Base-by-base conservation (phyloP, 2,888 invertebrate genomes). In the Ernsta delagoae region DNA sequence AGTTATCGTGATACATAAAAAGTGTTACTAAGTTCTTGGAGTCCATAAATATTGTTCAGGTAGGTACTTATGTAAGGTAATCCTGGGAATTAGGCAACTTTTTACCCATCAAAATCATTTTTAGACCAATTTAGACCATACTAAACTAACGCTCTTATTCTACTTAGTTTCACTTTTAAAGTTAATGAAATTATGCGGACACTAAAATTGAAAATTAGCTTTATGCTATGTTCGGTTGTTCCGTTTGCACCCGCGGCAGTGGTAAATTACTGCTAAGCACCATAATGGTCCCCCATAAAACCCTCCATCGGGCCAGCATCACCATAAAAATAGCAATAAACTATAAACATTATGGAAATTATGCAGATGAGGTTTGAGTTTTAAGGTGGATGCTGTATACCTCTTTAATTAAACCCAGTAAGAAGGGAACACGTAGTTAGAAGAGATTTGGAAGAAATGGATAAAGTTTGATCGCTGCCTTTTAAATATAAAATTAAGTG, bases 291-390 rank as follows among this genome's bases (percentile, higher is more conserved):
- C 48, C 50, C 59, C 36, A n/a, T 57, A 45, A 65, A 57, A 48
- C 65, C 65, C 65, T 65, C 56, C 12, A 45, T 5, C 48, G 65
- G 36, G 65, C 65, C 39, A 45, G 57, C 57, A 50, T 65, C 36
- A 59, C 48, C 48, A 59, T 59, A 65, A 65, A 65, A 65, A 65
- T 59, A 50, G 65, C 59, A 48, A 65, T 72, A 67, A 70, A 71
- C 54, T 70, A 64, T 71, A 62, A 66, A 53, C 63, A 65, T 45
- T 54, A 45, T 48, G 59, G 64, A 70, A 70, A 72, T 71, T 72
- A 70, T 72, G 70, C 70, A 72, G 48, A 72, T 72, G 57, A 53
- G 16, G 66, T 59, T 56, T 48, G 61, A 65, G 70, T 67, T 48
- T 48, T 48, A 48, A 48, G 48, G 48, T 48, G 48, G 48, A 48